Percentiles rank a stretch among this genome's conserved stretches.
Conservation (phyloP, 1,140 invertebrate genomes). For the Bombus picipes region DNA sequence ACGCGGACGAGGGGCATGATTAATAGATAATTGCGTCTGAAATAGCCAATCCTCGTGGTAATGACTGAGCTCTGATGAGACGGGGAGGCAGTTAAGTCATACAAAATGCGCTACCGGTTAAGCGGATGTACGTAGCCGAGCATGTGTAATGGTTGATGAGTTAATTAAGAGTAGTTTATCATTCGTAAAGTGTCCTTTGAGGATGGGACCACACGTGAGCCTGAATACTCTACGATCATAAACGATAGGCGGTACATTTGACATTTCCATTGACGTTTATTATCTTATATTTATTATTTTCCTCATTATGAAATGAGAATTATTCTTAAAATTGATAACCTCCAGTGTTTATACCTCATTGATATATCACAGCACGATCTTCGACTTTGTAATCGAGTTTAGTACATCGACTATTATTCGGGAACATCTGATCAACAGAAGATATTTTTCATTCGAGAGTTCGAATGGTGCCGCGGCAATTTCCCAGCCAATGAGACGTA, state of each 20-base stretch:
- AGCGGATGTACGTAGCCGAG: neutral
- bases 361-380: neutral
- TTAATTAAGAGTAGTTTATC: slow-evolving; percentile 19
- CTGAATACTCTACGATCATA: neutral
- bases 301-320: neutral
- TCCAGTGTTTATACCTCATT: too few species aligned
- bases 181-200: slow-evolving; percentile 6
- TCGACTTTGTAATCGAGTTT: neutral
- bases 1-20: neutral
- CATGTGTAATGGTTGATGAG: slow-evolving; percentile 11
- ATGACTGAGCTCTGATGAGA: slow-evolving; percentile 22
- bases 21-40: slow-evolving; percentile 21
- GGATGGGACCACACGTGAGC: neutral
- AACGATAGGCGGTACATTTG: neutral
- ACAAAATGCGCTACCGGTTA: slow-evolving; percentile 18
- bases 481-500: neutral
- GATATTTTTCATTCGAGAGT: neutral
- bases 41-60: slow-evolving; percentile 12
- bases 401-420: neutral
- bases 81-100: neutral
- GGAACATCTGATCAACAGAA: neutral
- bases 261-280: neutral
- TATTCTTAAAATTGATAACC: neutral
- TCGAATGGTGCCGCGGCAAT: neutral
- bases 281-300: neutral